Evolutionary conservation across 1,140 invertebrate genomes (phyloP).

Genomic region (Argopecten irradians): DNA sequence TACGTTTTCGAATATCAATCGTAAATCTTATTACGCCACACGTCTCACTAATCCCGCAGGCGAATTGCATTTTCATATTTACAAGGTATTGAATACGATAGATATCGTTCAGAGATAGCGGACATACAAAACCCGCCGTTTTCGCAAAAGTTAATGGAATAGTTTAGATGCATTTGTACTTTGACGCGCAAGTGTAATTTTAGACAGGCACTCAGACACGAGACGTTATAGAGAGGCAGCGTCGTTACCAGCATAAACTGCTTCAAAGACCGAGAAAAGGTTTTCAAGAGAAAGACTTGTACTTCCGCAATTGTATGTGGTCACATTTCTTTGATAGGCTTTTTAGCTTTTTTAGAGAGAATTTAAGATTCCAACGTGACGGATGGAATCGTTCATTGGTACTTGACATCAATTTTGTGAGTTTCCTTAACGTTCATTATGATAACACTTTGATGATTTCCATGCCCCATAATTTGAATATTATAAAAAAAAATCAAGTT

Average conservation of each 20-base stretch:
- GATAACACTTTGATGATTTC: too few relatives aligned
- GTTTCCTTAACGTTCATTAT: too few relatives aligned
- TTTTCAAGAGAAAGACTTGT: too few relatives aligned
- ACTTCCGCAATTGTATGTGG: too few relatives aligned
- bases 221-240: not conserved
- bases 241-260: not conserved
- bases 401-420: too few relatives aligned
- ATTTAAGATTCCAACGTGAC: too few relatives aligned
- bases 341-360: too few relatives aligned
- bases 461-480: too few relatives aligned
- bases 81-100: not conserved
- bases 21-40: not conserved
- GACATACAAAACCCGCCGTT: not conserved
- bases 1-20: not conserved
- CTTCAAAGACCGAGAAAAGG: not conserved
- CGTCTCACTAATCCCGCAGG: not conserved
- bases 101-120: not conserved
- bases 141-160: not conserved
- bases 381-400: too few relatives aligned
- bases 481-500: too few relatives aligned
- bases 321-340: too few relatives aligned
- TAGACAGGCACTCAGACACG: not conserved
- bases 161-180: not conserved
- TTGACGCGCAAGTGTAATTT: not conserved
- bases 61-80: not conserved